Conservation (phyloP, 1,140 invertebrate genomes). For the Cotesia glomerata region DNA sequence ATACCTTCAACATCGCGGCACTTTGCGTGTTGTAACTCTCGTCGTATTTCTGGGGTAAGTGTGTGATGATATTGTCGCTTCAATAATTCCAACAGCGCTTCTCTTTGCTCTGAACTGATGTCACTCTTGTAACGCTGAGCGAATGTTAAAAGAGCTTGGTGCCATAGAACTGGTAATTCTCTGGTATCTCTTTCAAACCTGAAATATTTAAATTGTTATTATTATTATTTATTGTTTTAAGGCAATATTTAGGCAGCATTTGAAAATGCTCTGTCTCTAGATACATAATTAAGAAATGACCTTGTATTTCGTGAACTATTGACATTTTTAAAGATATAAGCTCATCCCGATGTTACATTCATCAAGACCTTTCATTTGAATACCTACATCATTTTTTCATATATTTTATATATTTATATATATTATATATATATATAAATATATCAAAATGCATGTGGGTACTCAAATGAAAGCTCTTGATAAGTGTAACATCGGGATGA, state of each 20-base stretch:
- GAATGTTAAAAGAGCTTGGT: conserved; percentile 94
- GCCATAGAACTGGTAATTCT: conserved; percentile 94
- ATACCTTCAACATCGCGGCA: conserved; percentile 77
- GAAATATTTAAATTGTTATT: conserved; percentile 16
- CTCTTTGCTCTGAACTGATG: conserved; percentile 90
- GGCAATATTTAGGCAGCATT: background rate
- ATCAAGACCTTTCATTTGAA: too few species aligned
- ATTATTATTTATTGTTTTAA: conserved; percentile 4
- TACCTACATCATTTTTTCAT: too few species aligned
- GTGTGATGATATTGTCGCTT: conserved; percentile 79
- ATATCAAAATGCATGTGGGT: too few species aligned
- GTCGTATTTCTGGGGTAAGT: conserved; percentile 84
- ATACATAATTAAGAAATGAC: too few species aligned
- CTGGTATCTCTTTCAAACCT: conserved; percentile 86
- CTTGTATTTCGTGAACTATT: too few species aligned
- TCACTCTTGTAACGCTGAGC: conserved; percentile 95
- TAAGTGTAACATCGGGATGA: too few species aligned
- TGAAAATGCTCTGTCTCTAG: too few species aligned
- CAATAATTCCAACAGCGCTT: conserved; percentile 81
- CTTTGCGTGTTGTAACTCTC: conserved; percentile 82
- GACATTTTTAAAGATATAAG: too few species aligned
- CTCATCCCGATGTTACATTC: too few species aligned
- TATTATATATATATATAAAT: too few species aligned
- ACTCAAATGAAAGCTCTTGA: too few species aligned
- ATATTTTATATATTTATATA: too few species aligned